Evolutionary conservation across 2,888 invertebrate genomes (phyloP), one percentile per base, ranked within the genome.

Genomic region (Dendrolimus houi): DNA sequence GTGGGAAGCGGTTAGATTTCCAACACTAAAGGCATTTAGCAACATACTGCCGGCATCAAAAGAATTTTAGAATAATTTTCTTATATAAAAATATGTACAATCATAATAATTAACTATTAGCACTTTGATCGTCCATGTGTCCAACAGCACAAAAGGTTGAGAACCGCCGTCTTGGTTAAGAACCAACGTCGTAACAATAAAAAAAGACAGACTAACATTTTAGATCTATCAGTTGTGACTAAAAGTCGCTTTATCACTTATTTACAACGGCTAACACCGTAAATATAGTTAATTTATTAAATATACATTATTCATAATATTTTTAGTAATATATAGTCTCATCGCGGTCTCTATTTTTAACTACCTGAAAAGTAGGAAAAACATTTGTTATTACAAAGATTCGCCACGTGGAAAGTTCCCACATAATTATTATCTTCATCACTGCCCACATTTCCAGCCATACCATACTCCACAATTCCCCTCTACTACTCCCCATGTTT

Each of bases 301-400:
- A 55, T 52, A 53, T 60, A 55, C 47, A 53, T 53, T 60, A 57
- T 58, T 14, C 55, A 55, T 52, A 29, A 52, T 56, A 59, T 55
- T 57, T 55, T 55, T 40, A 54, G 54, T 42, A 53, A 56, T 42
- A 29, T 53, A 56, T 60, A 63, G 63, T 63, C 63, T 63, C 63
- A 60, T 60, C 58, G 47, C 58, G 61, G 63, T 63, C 58, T 60
- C 52, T 47, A 14, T 12, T 59, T 56, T 57, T 57, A 55, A 52
- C 59, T 60, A 62, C 59, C 62, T 62, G 62, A 14, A 54, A 55
- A 17, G 17, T 47, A 52, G 7, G 7, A 41, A 57, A 42, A 42
- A 53, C 29, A 29, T 6, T 29, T 29, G 6, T 29, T 29, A 29
- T 29, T 29, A 29, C 6, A 29, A 29, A 29, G 29, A 29, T 29